Base-by-base conservation (phyloP, 2,888 invertebrate species). In the Timandra comae region DNA sequence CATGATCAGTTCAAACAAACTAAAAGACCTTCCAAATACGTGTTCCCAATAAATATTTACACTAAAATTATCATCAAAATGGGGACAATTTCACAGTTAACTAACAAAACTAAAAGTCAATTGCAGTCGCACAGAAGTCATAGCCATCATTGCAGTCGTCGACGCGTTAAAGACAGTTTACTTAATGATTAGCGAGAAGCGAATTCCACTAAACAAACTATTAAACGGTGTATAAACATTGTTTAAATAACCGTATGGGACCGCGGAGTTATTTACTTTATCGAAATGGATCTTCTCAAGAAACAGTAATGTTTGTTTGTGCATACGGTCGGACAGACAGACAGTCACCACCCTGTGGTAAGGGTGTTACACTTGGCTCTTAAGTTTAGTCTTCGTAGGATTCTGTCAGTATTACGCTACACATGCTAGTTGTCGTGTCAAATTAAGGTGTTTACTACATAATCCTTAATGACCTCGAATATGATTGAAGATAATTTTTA, bases 261-360 rank as follows among this genome's bases (percentile, higher is more conserved):
- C 42, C 28, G 32, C 35, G 30, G 33, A 34, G 35, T 35, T 32
- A 43, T 46, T 45, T 40, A 46, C 38, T 35, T 30, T 24, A 36
- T 27, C 29, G 29, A 41, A 35, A 45, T 39, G 38, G 38, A 42
- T 38, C 33, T 35, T 44, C 38, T 38, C 33, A 37, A 41, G 46
- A 42, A 39, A 33, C 13, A 27, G 25, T 24, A 7, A 9, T 24
- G 38, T 42, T 39, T 48, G 46, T 49, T 46, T 46, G 38, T 31
- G 37, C 35, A 27, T 22, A 27, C 19, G 21, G 25, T 3, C 34
- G 27, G 7, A 32, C 46, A 37, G 41, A 46, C 46, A 13, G 35
- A 33, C 44, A 42, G 38, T 38, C 38, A 35, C 29, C 35, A 31
- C 29, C 29, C 16, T 24, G 28, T 24, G 37, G 36, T 41, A 39